Percentiles rank a stretch among this genome's conserved stretches.
These are phyloP conservation scores for Aphodius granarius DNA, from an alignment of 2,888 invertebrate genomes.

Conservation along the genomic window DNA sequence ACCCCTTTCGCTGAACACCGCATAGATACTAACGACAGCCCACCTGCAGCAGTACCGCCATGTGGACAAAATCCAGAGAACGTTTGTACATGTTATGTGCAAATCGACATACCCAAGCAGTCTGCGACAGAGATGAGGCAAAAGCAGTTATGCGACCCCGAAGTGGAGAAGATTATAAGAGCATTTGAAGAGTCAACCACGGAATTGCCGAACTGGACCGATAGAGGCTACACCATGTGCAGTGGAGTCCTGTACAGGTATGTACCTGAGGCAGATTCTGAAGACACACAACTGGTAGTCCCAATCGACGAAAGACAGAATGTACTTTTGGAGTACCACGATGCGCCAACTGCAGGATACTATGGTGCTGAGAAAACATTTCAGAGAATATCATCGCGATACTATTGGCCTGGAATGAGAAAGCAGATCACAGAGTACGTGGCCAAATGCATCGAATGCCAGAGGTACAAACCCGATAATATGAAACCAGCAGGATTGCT, in stretches of 20 bases:
- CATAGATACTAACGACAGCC: conserved; percentile 2
- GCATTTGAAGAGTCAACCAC: conserved; percentile 11
- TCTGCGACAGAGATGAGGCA: conserved; percentile 6
- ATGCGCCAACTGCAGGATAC: conserved; percentile 37
- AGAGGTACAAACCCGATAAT: conserved; percentile 37
- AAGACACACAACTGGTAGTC: conserved; percentile 40
- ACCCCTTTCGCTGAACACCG: conserved; percentile 3
- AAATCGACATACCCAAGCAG: conserved; percentile 1
- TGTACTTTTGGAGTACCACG: conserved; percentile 34
- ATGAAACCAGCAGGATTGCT: conserved; percentile 40
- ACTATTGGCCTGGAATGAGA: conserved; percentile 39
- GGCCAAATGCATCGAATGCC: conserved; percentile 36
- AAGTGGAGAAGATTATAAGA: conserved; percentile 28
- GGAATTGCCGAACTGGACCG: conserved; percentile 17
- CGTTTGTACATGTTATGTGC: neutral
- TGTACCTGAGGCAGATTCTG: conserved; percentile 25
- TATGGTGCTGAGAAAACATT: conserved; percentile 39
- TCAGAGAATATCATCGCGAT: conserved; percentile 29
- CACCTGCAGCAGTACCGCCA: conserved; percentile 41
- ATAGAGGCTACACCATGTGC: conserved; percentile 13
- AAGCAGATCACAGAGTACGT: conserved; percentile 33
- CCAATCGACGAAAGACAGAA: conserved; percentile 23
- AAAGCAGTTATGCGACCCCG: conserved; percentile 29
- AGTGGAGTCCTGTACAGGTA: conserved; percentile 20
- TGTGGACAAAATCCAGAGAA: neutral